phyloP scores from a whole-genome alignment of 2,113 vertebrate genomes.

The Dromiciops gliroides region DNA sequence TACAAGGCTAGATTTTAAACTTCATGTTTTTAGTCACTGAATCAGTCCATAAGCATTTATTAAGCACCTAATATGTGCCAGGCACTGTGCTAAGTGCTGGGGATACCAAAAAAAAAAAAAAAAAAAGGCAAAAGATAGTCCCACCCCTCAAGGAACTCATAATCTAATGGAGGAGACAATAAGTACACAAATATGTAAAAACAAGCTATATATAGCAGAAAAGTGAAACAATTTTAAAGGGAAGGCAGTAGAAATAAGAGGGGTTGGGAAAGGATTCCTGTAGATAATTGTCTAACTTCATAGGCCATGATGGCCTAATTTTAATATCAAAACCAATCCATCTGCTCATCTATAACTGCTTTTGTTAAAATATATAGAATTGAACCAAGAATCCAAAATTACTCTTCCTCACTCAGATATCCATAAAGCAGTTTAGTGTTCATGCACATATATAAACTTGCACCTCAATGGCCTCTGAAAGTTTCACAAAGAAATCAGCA shows the following conservation, averaged over 20 bases:
- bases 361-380: slow-evolving; percentile 45
- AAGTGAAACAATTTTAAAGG: not conserved
- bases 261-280: not conserved
- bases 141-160: not conserved
- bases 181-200: not conserved
- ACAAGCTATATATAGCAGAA: not conserved
- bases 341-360: slow-evolving; percentile 35
- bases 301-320: not conserved
- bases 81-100: not conserved
- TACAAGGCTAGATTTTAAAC: not conserved
- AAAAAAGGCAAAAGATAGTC: not conserved
- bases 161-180: not conserved
- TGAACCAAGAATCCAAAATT: slow-evolving; percentile 32
- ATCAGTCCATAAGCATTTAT: not conserved
- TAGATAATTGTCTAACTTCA: not conserved
- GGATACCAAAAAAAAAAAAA: not conserved
- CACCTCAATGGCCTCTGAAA: not conserved
- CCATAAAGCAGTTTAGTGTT: not conserved
- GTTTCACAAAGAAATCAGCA: slow-evolving; percentile 47
- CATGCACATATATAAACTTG: not conserved
- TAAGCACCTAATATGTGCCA: not conserved
- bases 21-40: slow-evolving; percentile 1
- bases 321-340: slow-evolving; percentile 8
- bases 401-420: not conserved
- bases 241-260: not conserved